Conservation (phyloP, 92 coral and sea anemone genomes). For the Desmophyllum pertusum region DNA sequence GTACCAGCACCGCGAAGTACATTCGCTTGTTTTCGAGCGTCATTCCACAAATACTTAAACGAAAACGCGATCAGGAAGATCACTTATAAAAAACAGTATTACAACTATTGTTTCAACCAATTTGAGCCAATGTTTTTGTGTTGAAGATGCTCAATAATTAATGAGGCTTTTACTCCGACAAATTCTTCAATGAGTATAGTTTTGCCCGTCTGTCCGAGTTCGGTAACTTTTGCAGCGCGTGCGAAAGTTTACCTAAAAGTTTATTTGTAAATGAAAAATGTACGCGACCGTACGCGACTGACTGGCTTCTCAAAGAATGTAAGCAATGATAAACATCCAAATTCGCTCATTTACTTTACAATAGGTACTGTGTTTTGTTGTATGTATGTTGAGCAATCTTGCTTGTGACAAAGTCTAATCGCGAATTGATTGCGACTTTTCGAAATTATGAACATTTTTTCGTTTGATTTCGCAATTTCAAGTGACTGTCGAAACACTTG, state of each 20-base stretch:
- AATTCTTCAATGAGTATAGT: background rate
- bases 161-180: background rate
- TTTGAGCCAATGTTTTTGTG: background rate
- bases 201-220: background rate
- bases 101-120: background rate
- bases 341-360: slow-evolving; percentile 2
- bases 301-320: background rate
- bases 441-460: background rate
- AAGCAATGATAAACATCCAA: slow-evolving; percentile 8
- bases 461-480: background rate
- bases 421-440: background rate
- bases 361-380: background rate
- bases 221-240: background rate
- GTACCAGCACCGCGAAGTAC: background rate
- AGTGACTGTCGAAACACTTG: background rate
- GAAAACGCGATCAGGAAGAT: too few relatives aligned
- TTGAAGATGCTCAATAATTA: background rate
- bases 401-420: background rate
- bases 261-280: too few relatives aligned
- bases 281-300: background rate
- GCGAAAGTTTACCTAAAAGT: background rate
- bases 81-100: background rate
- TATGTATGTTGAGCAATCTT: background rate
- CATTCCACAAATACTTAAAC: background rate
- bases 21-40: background rate